Evolutionary conservation across 2,888 invertebrate genomes (phyloP).

Genomic region (Lycocerus yunnanus): DNA sequence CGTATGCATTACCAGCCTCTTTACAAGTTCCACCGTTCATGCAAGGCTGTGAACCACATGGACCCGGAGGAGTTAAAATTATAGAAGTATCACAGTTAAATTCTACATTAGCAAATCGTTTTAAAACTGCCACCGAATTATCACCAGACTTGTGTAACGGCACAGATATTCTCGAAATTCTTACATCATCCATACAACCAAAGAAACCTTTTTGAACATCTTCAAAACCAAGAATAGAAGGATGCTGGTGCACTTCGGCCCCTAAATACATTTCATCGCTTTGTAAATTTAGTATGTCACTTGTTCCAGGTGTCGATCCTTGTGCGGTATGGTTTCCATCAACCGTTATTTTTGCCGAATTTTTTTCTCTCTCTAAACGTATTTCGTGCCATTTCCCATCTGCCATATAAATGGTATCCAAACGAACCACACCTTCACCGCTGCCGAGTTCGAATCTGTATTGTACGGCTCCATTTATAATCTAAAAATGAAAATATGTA

Average conservation of each 20-base stretch:
- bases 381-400: constrained; percentile 86
- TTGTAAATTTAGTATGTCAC: constrained; percentile 83
- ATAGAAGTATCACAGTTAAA: constrained; percentile 68
- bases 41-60: constrained; percentile 79
- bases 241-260: constrained; percentile 79
- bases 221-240: constrained; percentile 70
- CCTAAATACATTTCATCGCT: constrained; percentile 84
- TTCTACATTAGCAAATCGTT: constrained; percentile 71
- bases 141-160: constrained; percentile 74
- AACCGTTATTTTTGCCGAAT: constrained; percentile 75
- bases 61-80: constrained; percentile 64
- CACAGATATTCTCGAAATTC: constrained; percentile 73
- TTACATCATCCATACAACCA: constrained; percentile 89
- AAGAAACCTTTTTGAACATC: constrained; percentile 85
- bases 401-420: constrained; percentile 75
- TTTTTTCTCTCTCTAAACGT: constrained; percentile 79
- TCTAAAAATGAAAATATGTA: constrained; percentile 50
- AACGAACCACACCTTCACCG: constrained; percentile 83
- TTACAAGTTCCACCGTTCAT: constrained; percentile 73
- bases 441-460: constrained; percentile 92
- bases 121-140: constrained; percentile 66
- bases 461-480: constrained; percentile 83
- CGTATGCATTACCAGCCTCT: constrained; percentile 68
- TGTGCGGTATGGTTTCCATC: constrained; percentile 76
- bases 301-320: constrained; percentile 79